Conservation (phyloP, 1,140 invertebrate genomes). For the Cotesia typhae region DNA sequence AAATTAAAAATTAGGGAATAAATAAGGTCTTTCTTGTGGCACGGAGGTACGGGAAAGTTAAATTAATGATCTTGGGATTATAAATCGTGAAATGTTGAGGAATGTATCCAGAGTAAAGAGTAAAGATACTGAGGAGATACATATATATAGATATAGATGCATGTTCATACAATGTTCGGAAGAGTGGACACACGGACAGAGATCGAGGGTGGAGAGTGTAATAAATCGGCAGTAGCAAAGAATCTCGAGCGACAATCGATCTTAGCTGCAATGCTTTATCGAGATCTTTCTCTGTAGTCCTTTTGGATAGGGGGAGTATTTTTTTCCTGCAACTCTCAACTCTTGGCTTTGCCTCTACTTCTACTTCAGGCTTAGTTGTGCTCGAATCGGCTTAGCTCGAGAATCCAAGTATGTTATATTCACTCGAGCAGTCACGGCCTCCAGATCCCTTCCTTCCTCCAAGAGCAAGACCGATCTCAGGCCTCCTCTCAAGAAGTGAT, state of each 20-base stretch:
- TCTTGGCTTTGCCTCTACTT: no score
- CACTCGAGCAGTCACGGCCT: slow-evolving; percentile 22
- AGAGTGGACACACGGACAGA: slow-evolving; percentile 13
- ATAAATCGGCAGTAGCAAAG: slow-evolving; percentile 49
- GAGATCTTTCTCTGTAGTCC: slow-evolving; percentile 44
- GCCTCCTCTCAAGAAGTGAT: slow-evolving; percentile 40
- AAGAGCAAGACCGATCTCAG: slow-evolving; percentile 8
- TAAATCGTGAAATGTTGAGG: slow-evolving; percentile 20
- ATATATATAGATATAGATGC: no score
- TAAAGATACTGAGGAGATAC: not conserved
- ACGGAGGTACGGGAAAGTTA: not conserved
- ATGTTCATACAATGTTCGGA: not conserved
- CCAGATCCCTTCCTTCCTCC: not conserved
- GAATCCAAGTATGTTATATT: not conserved
- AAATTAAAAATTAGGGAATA: slow-evolving; percentile 5
- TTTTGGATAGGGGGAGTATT: not conserved
- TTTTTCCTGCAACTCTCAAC: slow-evolving; percentile 16
- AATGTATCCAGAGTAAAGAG: slow-evolving; percentile 7
- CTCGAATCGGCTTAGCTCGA: no score
- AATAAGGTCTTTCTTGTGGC: not conserved
- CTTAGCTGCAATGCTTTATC: slow-evolving; percentile 51
- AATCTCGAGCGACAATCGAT: slow-evolving; percentile 58
- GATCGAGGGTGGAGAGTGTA: slow-evolving; percentile 42
- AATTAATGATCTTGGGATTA: slow-evolving; percentile 20
- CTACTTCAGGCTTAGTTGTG: no score